These are phyloP conservation scores for Xenopus borealis DNA, from an alignment of 2,113 vertebrate species.

Conservation along the genomic window DNA sequence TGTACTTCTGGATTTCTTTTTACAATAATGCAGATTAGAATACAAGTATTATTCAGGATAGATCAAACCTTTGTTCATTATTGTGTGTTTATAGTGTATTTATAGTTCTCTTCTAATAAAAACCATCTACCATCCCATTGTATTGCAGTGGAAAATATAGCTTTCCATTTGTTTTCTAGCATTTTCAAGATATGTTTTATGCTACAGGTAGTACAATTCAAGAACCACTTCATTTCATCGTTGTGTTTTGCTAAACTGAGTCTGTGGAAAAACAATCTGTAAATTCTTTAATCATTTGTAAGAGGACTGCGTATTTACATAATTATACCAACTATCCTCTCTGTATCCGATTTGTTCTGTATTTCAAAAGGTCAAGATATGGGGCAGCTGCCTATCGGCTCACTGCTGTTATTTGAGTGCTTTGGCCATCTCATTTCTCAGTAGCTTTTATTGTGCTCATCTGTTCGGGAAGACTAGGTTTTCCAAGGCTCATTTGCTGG, in stretches of 20 bases:
- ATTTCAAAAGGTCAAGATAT: slow-evolving; percentile 59
- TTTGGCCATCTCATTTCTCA: slow-evolving; percentile 56
- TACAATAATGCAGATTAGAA: too few relatives aligned
- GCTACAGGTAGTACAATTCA: slow-evolving; percentile 12
- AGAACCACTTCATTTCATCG: slow-evolving; percentile 23
- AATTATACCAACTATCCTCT: slow-evolving; percentile 60
- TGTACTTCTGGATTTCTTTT: too few relatives aligned
- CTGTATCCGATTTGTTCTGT: slow-evolving; percentile 45
- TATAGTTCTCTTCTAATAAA: too few relatives aligned
- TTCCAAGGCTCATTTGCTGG: slow-evolving; percentile 68
- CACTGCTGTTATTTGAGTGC: slow-evolving; percentile 55
- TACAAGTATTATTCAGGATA: too few relatives aligned
- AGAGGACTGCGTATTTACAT: slow-evolving; percentile 64
- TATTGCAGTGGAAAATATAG: not conserved
- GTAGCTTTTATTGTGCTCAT: slow-evolving; percentile 61
- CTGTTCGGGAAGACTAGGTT: slow-evolving; percentile 60
- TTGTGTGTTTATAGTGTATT: too few relatives aligned
- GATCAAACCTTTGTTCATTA: too few relatives aligned
- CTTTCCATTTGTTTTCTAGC: slow-evolving; percentile 24
- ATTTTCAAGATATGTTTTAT: slow-evolving; percentile 29
- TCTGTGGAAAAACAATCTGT: slow-evolving; percentile 67
- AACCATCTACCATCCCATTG: not conserved
- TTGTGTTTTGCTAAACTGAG: slow-evolving; percentile 50
- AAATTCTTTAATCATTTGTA: slow-evolving; percentile 64
- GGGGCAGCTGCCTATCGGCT: slow-evolving; percentile 57